Base-by-base conservation (phyloP, 2,113 vertebrate genomes). In the Cyprinodon brontotheroides region DNA sequence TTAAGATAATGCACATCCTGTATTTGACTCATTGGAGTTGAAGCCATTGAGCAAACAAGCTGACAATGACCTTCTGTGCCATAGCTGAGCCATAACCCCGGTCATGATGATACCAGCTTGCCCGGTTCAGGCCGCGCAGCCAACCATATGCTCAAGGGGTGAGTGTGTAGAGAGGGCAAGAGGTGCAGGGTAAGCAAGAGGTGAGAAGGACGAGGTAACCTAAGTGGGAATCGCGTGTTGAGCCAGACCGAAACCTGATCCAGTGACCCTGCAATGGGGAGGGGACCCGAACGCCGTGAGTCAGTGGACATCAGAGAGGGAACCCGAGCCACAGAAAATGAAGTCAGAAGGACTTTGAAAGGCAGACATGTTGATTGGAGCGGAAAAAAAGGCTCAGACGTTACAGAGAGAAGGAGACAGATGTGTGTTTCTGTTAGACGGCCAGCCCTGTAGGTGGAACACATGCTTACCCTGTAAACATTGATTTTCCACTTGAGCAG, bases 131-230 rank as follows among this genome's bases (percentile, higher is more conserved):
- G 81, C 80, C 43, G 3, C 2, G 40, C 88, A 73, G 87, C 75
- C 64, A 4, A 61, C 90, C 90, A 87, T 89, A 91, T 89, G 86
- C 74, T 87, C 65, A 45, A 15, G 36, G 75, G 77, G 68, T 47
- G 65, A 74, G 80, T 48, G 37, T 70, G 76, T 70, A 78, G 65
- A 11, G 80, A 77, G 78, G 74, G 70, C 79, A 82, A 70, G 70
- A 83, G 87, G 79, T 74, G 65, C 7, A 72, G 80, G 85, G 81
- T 83, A 80, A 83, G 47, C n/a, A 74, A 71, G 82, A 84, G 88
- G 85, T 88, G 86, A 90, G 86, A 85, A 83, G 87, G 89, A 81
- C 82, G 14, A 85, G 81, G 86, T 89, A 89, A 91, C 88, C 86
- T 71, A 87, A 89, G 84, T 38, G 57, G 83, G 86, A 81, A 88